Conservation (phyloP, 2,888 invertebrate genomes). For the Zaprionus bogoriensis region DNA sequence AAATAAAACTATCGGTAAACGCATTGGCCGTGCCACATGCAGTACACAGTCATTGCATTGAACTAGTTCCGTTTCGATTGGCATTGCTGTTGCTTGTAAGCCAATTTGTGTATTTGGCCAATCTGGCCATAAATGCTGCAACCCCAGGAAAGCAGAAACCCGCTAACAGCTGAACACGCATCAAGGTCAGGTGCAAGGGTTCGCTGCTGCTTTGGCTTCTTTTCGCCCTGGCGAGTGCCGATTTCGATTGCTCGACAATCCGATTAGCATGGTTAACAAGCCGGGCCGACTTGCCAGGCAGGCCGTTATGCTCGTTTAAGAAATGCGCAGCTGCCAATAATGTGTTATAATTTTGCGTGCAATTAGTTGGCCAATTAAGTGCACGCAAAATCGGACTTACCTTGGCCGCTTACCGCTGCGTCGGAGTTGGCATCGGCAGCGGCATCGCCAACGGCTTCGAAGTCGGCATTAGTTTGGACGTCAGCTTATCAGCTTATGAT, state of each 20-base stretch:
- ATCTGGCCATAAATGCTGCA: constrained; percentile 23
- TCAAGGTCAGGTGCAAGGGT: constrained; percentile 18
- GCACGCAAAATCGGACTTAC: constrained; percentile 36
- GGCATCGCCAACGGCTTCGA: background rate
- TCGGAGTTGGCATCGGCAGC: background rate
- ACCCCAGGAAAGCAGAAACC: constrained; percentile 13
- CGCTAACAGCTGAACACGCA: constrained; percentile 1
- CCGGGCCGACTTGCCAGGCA: background rate
- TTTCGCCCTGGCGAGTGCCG: background rate
- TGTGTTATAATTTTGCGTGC: constrained; percentile 25
- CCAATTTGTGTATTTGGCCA: constrained; percentile 49
- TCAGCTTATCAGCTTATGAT: constrained; percentile 21
- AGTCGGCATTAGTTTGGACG: background rate
- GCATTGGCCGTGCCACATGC: constrained; percentile 27
- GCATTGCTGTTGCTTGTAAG: constrained; percentile 21
- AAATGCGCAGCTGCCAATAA: constrained; percentile 41
- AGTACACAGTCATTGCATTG: constrained; percentile 50
- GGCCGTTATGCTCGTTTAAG: background rate
- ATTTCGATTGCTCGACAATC: constrained; percentile 3
- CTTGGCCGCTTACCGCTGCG: constrained; percentile 31
- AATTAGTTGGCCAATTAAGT: constrained; percentile 39
- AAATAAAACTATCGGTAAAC: constrained; percentile 6
- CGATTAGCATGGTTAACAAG: constrained; percentile 46
- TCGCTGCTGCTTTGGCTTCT: constrained; percentile 38
- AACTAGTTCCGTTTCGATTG: constrained; percentile 7